Evolutionary conservation across 2,113 vertebrate genomes (phyloP).

Genomic region (Ia io): DNA sequence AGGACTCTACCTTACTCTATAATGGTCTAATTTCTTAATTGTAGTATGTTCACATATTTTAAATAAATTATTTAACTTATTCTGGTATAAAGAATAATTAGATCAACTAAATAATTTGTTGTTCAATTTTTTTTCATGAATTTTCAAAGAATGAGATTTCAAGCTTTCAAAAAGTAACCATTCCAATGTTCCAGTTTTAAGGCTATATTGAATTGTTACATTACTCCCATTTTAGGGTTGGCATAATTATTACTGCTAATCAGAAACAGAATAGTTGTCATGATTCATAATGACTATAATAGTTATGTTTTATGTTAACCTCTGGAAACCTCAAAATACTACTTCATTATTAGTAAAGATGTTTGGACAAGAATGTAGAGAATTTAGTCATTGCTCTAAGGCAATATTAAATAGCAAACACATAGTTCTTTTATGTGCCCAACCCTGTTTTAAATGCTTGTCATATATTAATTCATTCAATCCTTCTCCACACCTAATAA

Average conservation of each 20-base stretch:
- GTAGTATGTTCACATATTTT: neutral
- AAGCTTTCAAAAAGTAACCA: neutral
- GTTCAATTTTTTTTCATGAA: neutral
- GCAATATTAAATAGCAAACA: slow-evolving; percentile 18
- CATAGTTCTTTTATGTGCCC: neutral
- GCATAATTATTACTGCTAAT: neutral
- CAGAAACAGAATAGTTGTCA: neutral
- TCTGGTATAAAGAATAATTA: neutral
- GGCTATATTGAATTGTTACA: neutral
- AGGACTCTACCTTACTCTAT: neutral
- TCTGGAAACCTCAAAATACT: slow-evolving; percentile 2
- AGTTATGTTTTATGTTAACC: neutral
- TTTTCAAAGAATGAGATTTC: slow-evolving; percentile 24
- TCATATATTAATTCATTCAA: neutral
- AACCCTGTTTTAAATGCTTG: neutral
- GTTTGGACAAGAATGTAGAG: neutral
- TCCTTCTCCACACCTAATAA: neutral
- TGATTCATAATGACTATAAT: neutral
- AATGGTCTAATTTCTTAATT: slow-evolving; percentile 20
- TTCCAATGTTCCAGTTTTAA: neutral
- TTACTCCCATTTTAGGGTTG: neutral
- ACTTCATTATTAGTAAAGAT: neutral
- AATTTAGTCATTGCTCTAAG: neutral
- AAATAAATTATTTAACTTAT: neutral
- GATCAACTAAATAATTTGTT: neutral